phyloP scores from a whole-genome alignment of 2,797 vertebrate genomes.

The Muscicapa comitata region DNA sequence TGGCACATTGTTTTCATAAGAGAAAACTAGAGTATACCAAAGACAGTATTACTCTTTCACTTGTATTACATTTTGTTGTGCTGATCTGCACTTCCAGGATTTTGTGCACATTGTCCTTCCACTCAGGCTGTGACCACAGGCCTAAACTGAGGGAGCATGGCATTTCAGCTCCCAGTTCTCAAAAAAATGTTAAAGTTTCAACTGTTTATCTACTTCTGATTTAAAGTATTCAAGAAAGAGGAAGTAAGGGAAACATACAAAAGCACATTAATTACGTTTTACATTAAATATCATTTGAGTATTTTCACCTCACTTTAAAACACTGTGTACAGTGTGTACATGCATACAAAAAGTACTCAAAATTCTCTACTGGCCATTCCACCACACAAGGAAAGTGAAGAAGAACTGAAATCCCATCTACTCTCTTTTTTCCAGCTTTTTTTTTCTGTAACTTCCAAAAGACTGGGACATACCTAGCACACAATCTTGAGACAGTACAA shows the following conservation, averaged over 20 bases:
- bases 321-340: rapidly evolving
- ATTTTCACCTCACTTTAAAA: neutral
- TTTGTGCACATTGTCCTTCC: neutral
- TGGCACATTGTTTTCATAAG: neutral
- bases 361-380: neutral
- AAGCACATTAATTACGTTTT: neutral
- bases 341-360: neutral
- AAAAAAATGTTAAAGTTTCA: neutral
- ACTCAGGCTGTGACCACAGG: neutral
- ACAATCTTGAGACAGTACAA: neutral
- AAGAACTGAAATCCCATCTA: neutral
- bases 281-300: neutral
- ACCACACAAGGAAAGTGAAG: neutral
- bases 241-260: neutral
- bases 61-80: neutral
- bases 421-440: neutral
- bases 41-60: neutral
- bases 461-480: neutral
- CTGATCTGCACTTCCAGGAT: neutral
- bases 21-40: neutral
- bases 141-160: neutral
- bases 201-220: neutral
- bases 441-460: neutral
- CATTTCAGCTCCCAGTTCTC: neutral
- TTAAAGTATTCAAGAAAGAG: neutral